Evolutionary conservation across 2,113 vertebrate species (phyloP).

Genomic region (Podilymbus podiceps): DNA sequence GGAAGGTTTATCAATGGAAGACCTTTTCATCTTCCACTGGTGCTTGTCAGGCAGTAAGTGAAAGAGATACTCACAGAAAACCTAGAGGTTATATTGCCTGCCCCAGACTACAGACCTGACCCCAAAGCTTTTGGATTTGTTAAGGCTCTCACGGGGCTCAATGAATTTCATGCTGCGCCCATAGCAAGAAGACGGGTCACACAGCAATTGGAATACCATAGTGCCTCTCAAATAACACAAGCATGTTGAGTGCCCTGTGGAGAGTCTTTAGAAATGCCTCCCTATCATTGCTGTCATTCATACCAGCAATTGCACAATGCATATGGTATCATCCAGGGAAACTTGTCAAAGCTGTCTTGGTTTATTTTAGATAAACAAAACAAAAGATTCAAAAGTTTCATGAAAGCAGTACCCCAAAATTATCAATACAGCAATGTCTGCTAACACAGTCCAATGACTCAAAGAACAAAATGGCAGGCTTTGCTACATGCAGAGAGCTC

Average conservation of each 20-base stretch:
- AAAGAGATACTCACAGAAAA: neutral
- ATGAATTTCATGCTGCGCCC: neutral
- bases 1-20: neutral
- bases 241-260: neutral
- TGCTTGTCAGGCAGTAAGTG: neutral
- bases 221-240: neutral
- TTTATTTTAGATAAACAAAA: neutral
- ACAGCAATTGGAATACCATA: neutral
- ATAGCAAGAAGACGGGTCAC: neutral
- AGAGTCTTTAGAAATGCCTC: neutral
- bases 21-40: neutral
- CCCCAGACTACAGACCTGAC: neutral
- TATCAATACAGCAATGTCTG: neutral
- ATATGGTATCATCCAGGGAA: neutral
- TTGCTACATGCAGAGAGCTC: neutral
- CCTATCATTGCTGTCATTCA: neutral
- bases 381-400: neutral
- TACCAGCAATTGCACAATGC: neutral
- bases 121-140: neutral
- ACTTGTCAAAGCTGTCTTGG: neutral
- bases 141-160: neutral
- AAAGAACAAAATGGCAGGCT: neutral
- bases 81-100: neutral
- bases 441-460: neutral
- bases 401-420: neutral